phyloP scores from a whole-genome alignment of 2,888 invertebrate genomes.

The Polydesmus complanatus region DNA sequence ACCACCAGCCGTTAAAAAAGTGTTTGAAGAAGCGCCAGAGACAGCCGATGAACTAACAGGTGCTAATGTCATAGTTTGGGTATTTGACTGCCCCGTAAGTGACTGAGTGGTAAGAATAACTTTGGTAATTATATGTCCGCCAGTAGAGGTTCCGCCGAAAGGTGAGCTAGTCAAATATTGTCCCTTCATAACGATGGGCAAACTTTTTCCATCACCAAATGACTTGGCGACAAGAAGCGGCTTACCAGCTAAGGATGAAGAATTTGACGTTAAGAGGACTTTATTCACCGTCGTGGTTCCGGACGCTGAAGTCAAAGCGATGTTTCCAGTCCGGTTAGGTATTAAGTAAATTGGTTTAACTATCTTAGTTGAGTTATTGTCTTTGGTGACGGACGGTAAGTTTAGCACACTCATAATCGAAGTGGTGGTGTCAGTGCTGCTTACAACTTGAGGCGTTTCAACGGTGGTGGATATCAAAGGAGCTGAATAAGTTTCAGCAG shows the following conservation, averaged over 20 bases:
- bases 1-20: slow-evolving; percentile 13
- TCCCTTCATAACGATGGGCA: slow-evolving; percentile 5
- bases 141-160: neutral
- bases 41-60: slow-evolving; percentile 13
- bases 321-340: neutral
- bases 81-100: slow-evolving; percentile 24
- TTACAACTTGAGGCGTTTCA: no score
- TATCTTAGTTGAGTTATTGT: neutral
- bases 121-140: slow-evolving; percentile 26
- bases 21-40: slow-evolving; percentile 3
- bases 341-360: slow-evolving; percentile 11
- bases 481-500: neutral
- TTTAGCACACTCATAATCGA: neutral
- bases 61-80: slow-evolving; percentile 24
- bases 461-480: neutral
- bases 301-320: slow-evolving; percentile 2
- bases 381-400: neutral
- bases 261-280: slow-evolving; percentile 7
- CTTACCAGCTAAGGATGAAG: neutral
- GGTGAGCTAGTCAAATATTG: neutral
- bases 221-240: neutral
- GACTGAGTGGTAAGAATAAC: slow-evolving; percentile 32
- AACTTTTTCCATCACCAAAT: neutral
- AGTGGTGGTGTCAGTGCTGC: neutral
- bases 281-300: slow-evolving; percentile 2